Evolutionary conservation across 2,797 vertebrate species (phyloP), one percentile per base, ranked within the genome.

Genomic region (Crocidura indochinensis): DNA sequence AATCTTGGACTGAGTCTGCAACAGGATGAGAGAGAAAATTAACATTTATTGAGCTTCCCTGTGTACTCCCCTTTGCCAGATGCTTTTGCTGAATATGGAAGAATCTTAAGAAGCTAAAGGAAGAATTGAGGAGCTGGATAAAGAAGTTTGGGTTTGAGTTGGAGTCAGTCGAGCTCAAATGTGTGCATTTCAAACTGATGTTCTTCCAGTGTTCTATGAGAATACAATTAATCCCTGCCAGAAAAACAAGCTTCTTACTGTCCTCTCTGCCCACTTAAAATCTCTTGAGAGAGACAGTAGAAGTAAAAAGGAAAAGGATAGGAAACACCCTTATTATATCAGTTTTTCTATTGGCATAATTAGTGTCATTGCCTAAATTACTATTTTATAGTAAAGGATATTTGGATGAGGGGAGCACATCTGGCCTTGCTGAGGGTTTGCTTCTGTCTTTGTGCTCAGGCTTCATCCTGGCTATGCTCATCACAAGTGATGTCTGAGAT

Each of bases 81-180:
- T 0, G 56, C 44, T 91, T 96, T 84, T 91, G 93, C 93, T 94
- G 81, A 93, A 68, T 26, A 27, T 46, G 26, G 71, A 53, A 87
- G 46, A 87, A 90, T 87, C 65, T 74, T 62, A 68, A 81, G 67
- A 69, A 91, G 87, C 85, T 46, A 71, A 83, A 76, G 15, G 68
- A 77, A n/a, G 86, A 72, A 65, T 5, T 6, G 56, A 67, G 77
- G 53, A 47, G 64, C 56, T 87, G 81, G 80, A 11, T 78, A 11
- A 81, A 73, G 93, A 90, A 80, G 51, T 26, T n/a, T 47, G 82
- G 27, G 14, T 6, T 38, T 44, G 29, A 77, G 83, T n/a, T 81
- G 29, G 76, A 90, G 11, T 81, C 73, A 38, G 38, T 38, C 5
- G 46, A 79, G 51, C 44, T 67, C 38, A 15, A 1, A 24, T 44